Evolutionary conservation across 2,797 vertebrate species (phyloP).

Genomic region (Holocentrus rufus): DNA sequence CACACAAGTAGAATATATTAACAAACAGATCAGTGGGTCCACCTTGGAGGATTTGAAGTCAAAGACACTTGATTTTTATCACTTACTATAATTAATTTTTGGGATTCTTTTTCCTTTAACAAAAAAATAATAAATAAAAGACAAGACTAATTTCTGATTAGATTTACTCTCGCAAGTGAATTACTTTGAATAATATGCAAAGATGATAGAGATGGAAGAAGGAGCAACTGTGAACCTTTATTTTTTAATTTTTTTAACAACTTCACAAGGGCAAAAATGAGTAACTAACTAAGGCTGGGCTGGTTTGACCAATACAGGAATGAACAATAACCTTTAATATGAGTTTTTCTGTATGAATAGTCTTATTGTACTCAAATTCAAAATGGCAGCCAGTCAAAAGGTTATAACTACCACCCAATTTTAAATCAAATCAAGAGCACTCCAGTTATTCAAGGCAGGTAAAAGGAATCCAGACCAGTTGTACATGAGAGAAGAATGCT

Average conservation of each 20-base stretch:
- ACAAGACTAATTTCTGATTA: conserved; percentile 39
- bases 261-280: conserved; percentile 62
- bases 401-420: conserved; percentile 4
- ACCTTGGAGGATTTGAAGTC: conserved; percentile 48
- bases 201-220: conserved; percentile 13
- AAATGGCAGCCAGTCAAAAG: conserved; percentile 22
- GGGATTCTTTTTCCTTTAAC: conserved; percentile 36
- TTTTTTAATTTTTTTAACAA: conserved; percentile 42
- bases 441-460: neutral
- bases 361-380: conserved; percentile 36
- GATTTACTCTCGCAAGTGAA: conserved; percentile 13
- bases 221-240: conserved; percentile 20
- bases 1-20: conserved; percentile 59
- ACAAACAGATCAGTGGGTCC: conserved; percentile 51
- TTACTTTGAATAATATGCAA: conserved; percentile 25
- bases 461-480: neutral
- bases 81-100: neutral
- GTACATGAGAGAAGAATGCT: too few relatives aligned
- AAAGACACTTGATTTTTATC: neutral
- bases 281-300: conserved; percentile 62
- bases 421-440: neutral
- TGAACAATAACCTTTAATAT: conserved; percentile 55
- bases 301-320: conserved; percentile 64
- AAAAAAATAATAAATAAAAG: conserved; percentile 20
- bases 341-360: conserved; percentile 42